Evolutionary conservation across 2,113 vertebrate genomes (phyloP), one percentile per base, ranked within the genome.

Genomic region (Saccopteryx leptura): DNA sequence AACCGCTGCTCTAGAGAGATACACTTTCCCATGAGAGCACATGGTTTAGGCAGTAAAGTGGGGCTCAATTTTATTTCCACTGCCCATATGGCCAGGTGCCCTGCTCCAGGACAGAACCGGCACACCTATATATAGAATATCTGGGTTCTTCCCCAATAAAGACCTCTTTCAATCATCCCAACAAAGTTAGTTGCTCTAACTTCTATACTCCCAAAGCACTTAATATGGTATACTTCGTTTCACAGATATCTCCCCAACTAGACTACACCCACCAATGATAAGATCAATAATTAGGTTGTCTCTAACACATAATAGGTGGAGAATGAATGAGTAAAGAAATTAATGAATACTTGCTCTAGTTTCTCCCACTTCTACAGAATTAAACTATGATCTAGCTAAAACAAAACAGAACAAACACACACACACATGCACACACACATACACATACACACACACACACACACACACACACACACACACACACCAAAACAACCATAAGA

Each of bases 351-450:
- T 79, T 88, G 54, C 12, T 86, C 84, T 75, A 31, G 7, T 85
- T 95, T 81, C 11, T 78, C 52, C 19, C 6, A 71, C 18, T 83
- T 91, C 61, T 72, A 15, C 13, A 50, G n/a, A 54, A 48, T 88
- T 92, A 84, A 96, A 76, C 46, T 26, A 48, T 31, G 56, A 63
- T 84, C 81, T 58, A 56, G 21, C 54, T 85, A 92, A 52, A 75
- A 54, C 14, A 79, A 65, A 46, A 58, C 26, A 6, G 68, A 61
- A 28, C 24, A 46, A 56, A 86, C 60, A 60, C 63, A 65, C 19
- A 17, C 46, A 23, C 63, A 65, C 19, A 17, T n/a, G n/a, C 46
- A 23, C 5, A 31, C 9, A 48, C 31, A 75, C n/a, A 72, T 39
- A 83, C 56, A 31, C 1, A 60, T 54, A 65, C 19, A 17, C 46